These are phyloP conservation scores for Apodemia mormo DNA, from an alignment of 2,888 invertebrate species.

Conservation along the genomic window DNA sequence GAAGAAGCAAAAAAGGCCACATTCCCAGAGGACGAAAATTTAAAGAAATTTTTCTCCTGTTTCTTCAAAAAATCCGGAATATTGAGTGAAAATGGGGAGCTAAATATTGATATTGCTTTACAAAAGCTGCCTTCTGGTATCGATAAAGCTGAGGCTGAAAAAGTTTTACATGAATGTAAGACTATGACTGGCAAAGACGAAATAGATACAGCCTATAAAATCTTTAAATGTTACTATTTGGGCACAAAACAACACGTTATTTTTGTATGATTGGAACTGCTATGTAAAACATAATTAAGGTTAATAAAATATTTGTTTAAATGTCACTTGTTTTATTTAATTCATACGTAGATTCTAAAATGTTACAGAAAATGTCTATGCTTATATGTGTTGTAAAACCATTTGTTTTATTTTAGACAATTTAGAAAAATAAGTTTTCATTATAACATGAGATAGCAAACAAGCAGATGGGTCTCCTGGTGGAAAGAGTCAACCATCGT, in stretches of 20 bases:
- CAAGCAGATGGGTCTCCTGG: no score
- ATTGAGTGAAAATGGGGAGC: slow-evolving; percentile 54
- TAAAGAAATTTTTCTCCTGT: slow-evolving; percentile 72
- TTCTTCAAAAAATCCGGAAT: slow-evolving; percentile 70
- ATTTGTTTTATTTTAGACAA: no score
- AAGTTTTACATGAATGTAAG: slow-evolving; percentile 65
- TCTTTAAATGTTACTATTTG: slow-evolving; percentile 68
- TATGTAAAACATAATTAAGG: neutral
- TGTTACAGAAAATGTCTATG: no score
- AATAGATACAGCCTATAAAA: slow-evolving; percentile 64
- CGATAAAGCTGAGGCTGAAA: slow-evolving; percentile 57
- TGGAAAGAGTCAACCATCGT: no score
- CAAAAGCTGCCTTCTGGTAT: slow-evolving; percentile 62
- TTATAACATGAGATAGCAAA: no score
- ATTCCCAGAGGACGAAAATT: slow-evolving; percentile 58
- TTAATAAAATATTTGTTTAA: neutral
- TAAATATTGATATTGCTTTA: slow-evolving; percentile 66
- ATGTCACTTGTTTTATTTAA: slow-evolving; percentile 6
- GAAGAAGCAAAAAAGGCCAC: slow-evolving; percentile 65
- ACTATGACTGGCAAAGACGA: slow-evolving; percentile 58
- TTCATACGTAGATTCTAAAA: no score
- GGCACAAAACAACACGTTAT: slow-evolving; percentile 57
- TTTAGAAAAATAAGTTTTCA: no score
- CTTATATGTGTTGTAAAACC: no score
- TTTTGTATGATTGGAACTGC: slow-evolving; percentile 20